Base-by-base conservation (phyloP, 2,888 invertebrate genomes). In the Apodemia duryi region DNA sequence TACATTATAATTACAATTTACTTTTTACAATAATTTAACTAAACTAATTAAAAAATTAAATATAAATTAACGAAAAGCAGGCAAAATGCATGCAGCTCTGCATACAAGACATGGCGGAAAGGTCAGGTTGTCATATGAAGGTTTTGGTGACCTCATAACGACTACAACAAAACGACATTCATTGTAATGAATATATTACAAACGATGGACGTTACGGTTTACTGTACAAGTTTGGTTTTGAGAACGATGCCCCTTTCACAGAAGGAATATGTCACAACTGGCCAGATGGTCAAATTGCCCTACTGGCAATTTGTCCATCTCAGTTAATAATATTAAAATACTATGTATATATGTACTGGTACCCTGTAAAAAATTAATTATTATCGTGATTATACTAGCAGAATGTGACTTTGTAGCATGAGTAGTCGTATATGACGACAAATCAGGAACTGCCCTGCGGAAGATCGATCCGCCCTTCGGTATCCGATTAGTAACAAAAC, bases 191-290 rank as follows among this genome's bases (percentile, higher is more conserved):
- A 86, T 88, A 91, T 89, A 88, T 91, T 91, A 91, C 91, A 91
- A 91, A 91, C 91, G 90, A 86, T 91, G 91, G 91, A 91, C 91
- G 91, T 90, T 88, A 90, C 86, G 84, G 79, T 83, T 84, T 79
- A 83, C 88, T 90, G 88, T 89, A 90, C 89, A 89, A 88, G 82
- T 83, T 86, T 84, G 83, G 81, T 85, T 84, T 88, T 85, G 93
- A 93, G 94, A 95, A 95, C 95, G 95, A 94, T 94, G 95, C 95
- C 95, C 95, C 95, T 95, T 95, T 95, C 95, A 96, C 95, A 95
- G 95, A 94, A 91, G 90, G 94, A 95, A 95, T 95, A 95, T 95
- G 95, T 95, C 95, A 95, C 95, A 95, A 94, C 94, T 94, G 91
- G 91, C 85, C 81, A 80, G 87, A 89, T 90, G 91, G 91, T 89